phyloP scores from a whole-genome alignment of 2,888 invertebrate genomes.

The Temnothorax rugatulus region DNA sequence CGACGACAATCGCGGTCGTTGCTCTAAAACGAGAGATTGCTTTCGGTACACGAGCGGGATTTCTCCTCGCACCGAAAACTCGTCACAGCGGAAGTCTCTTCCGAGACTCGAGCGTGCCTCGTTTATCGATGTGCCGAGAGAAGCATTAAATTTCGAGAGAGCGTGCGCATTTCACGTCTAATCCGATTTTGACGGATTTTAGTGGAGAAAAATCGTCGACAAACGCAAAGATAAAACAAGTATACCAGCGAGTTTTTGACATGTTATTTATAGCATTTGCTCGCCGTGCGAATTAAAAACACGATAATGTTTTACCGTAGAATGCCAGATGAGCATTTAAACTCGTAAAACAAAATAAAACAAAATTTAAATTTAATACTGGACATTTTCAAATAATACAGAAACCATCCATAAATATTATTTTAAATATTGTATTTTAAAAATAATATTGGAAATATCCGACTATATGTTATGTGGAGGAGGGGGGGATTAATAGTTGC shows the following conservation, averaged over 20 bases:
- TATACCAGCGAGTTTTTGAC: too few species aligned
- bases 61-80: slow-evolving; percentile 3
- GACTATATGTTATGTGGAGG: background rate
- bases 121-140: slow-evolving; percentile 2
- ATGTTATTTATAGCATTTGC: background rate
- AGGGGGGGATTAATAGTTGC: background rate
- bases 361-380: slow-evolving; percentile 12
- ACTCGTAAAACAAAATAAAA: background rate
- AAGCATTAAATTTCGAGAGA: background rate
- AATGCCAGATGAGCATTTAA: background rate
- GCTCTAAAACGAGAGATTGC: slow-evolving; percentile 18
- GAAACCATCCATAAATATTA: background rate
- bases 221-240: background rate
- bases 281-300: background rate
- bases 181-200: slow-evolving; percentile 21
- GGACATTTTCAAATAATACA: background rate
- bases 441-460: background rate
- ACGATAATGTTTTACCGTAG: background rate
- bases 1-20: slow-evolving; percentile 2
- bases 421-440: slow-evolving; percentile 12
- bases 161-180: slow-evolving; percentile 4
- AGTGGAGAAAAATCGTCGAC: background rate
- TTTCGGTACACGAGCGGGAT: slow-evolving; percentile 11
- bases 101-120: background rate
- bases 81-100: background rate